A percentile compares a stretch with the other conserved stretches of the same genome.
Evolutionary conservation across 1,140 invertebrate genomes (phyloP).

Genomic region (Neotoxoptera formosana): DNA sequence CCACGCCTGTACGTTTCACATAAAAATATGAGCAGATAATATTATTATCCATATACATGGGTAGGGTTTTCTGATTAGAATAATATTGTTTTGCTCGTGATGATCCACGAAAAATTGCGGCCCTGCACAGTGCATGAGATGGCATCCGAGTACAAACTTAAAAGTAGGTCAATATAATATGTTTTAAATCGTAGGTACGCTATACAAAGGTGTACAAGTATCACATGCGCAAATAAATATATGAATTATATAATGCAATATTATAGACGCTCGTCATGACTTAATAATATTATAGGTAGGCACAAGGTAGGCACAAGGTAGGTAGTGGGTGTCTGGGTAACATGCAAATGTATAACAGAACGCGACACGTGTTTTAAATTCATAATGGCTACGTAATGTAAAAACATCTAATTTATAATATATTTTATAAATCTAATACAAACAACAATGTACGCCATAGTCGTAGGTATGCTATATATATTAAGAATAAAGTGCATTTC

Average conservation of each 20-base stretch:
- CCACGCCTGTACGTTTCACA: neutral
- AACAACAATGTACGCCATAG: no score
- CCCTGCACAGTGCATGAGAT: neutral
- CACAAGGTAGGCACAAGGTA: no score
- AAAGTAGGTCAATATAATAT: neutral
- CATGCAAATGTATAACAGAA: neutral
- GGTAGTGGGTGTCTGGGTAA: neutral
- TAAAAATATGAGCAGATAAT: neutral
- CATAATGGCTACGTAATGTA: no score
- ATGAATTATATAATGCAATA: neutral
- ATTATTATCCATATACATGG: neutral
- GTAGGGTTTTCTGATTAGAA: neutral
- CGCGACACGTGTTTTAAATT: neutral
- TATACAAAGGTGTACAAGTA: neutral
- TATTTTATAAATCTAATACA: neutral
- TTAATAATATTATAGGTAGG: neutral
- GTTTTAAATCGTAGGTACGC: neutral
- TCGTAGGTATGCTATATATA: no score
- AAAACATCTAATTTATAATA: no score
- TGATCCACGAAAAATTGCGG: neutral
- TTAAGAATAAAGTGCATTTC: no score
- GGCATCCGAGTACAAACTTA: neutral
- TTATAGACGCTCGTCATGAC: neutral
- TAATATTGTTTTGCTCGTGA: neutral
- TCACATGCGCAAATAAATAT: neutral